These are phyloP conservation scores for Xenopus tropicalis DNA, from an alignment of 2,113 vertebrate genomes.

Conservation along the genomic window DNA sequence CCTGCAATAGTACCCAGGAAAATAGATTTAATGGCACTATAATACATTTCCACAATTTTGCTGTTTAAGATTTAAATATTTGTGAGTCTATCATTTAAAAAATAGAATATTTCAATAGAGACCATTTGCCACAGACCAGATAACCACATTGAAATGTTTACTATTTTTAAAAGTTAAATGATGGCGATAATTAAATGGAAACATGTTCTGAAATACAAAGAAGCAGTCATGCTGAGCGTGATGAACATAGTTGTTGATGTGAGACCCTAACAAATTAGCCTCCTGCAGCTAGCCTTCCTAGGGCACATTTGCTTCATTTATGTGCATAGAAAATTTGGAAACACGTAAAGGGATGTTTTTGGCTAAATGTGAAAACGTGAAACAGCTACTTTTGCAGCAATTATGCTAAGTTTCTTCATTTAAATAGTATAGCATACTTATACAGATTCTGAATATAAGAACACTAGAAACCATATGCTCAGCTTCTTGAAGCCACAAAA, in stretches of 20 bases:
- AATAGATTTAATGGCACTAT: too few relatives aligned
- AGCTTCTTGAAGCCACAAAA: too few relatives aligned
- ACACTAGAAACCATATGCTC: too few relatives aligned
- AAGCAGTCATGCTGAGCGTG: constrained; percentile 1
- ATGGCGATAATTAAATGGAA: background rate
- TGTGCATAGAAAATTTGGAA: background rate
- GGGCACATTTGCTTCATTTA: background rate
- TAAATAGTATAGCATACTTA: too few relatives aligned
- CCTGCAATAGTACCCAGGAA: too few relatives aligned
- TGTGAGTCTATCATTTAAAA: too few relatives aligned
- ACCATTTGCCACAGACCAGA: too few relatives aligned
- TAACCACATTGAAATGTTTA: too few relatives aligned
- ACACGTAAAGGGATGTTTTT: background rate
- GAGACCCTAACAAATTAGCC: constrained; percentile 17
- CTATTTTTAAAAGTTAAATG: background rate
- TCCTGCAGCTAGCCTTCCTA: background rate
- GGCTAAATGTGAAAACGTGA: background rate
- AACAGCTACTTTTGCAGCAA: background rate
- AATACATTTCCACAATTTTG: too few relatives aligned
- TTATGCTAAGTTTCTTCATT: background rate
- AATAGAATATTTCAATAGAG: too few relatives aligned
- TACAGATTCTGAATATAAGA: too few relatives aligned
- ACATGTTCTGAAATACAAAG: background rate
- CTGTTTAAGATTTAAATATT: too few relatives aligned
- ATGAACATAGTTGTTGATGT: background rate